A percentile compares a stretch with the other conserved stretches of the same genome.
Evolutionary conservation across 2,113 vertebrate species (phyloP).

Genomic region (Martes martes): DNA sequence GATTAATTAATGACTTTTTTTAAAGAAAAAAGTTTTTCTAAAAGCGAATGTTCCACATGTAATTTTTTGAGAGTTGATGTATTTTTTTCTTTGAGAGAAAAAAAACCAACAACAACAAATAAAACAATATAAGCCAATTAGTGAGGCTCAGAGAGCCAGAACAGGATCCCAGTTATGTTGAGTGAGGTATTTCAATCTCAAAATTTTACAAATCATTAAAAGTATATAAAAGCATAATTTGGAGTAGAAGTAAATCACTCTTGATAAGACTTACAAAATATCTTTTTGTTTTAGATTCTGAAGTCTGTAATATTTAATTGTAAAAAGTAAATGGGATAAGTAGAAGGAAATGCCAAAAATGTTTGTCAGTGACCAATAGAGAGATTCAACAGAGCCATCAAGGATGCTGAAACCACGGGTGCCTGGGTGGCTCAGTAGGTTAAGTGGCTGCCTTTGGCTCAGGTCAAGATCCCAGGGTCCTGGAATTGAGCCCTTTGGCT

Average conservation of each 20-base stretch:
- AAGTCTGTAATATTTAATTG: not conserved
- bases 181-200: not conserved
- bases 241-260: not conserved
- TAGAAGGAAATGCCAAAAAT: not conserved
- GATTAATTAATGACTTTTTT: not conserved
- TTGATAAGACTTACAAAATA: not conserved
- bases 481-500: not conserved
- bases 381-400: not conserved
- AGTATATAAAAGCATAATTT: not conserved
- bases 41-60: not conserved
- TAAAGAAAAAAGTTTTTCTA: not conserved
- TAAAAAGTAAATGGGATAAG: not conserved
- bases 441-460: not conserved
- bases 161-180: not conserved
- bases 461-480: not conserved
- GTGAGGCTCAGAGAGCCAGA: not conserved
- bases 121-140: not conserved
- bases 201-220: not conserved
- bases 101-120: not conserved
- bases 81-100: not conserved
- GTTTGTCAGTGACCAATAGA: not conserved
- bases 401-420: not conserved
- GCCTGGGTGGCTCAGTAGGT: not conserved
- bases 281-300: conserved; percentile 11
- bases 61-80: not conserved